Base-by-base conservation (phyloP, 1,140 invertebrate species). In the Aporrectodea caliginosa region DNA sequence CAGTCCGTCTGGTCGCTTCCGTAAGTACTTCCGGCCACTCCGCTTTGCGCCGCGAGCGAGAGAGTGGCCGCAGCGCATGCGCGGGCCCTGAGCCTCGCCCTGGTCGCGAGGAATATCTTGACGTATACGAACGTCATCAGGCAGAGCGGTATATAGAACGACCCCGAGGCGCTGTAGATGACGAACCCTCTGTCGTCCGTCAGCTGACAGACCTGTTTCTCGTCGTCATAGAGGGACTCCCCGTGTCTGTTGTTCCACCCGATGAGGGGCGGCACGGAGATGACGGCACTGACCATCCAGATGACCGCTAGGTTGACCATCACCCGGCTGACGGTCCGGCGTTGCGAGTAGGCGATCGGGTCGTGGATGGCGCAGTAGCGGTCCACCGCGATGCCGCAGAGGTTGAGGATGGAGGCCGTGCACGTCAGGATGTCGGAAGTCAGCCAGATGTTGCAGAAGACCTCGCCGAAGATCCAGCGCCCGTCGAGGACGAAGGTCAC, bases 321-420 rank as follows among this genome's bases (percentile, higher is more conserved):
- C 0, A 98, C 97, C 35, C 96, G 91, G 83, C 94, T 93, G n/a
- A 95, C 88, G 0, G 97, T 98, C 80, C 97, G 91, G 87, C 97
- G 96, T 85, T 96, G 94, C 1, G 96, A 95, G 88, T 99, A 99
- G 85, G 97, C 96, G 78, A 99, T 95, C 0, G 97, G 97, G 87
- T 98, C 96, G 0, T 96, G 98, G 73, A 99, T 98, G 6, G 97
- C 97, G 93, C 86, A 88, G 78, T 89, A 89, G 31, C 88, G 82
- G 81, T 89, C 88, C 16, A 98, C 89, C 0, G 97, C 96, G 79
- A 98, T 98, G 1, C 95, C 95, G 88, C 96, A 98, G 72, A 98
- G 89, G 88, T 98, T 98, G 35, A 98, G 89, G 84, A 99, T 99
- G 58, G 96, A 98, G 1, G 96, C 96, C 0, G 97, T 99, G 88